Base-by-base conservation (phyloP, 2,888 invertebrate species). In the Drosophila hawaiiensis region DNA sequence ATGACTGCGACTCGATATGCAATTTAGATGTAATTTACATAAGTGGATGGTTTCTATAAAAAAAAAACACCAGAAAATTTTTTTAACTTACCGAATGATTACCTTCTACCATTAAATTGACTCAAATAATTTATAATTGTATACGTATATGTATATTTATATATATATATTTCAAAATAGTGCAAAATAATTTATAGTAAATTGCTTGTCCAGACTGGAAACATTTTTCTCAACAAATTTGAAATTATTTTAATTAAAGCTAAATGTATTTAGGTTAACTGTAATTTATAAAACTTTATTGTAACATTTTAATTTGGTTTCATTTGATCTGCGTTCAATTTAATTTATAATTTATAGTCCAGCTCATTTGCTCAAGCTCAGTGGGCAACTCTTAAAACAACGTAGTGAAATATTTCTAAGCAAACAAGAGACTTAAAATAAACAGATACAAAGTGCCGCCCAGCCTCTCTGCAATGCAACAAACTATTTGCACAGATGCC, bases 401-500 rank as follows among this genome's bases (percentile, higher is more conserved):
- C 54, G 33, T 10, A 50, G 54, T 55, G 54, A 49, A 71, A 39
- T 49, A 73, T 73, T 60, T 49, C 56, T 33, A 72, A 54, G 64
- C 52, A 53, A 29, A 22, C 47, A 65, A 59, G 39, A 31, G 59
- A 65, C 37, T 73, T 65, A 59, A 72, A 72, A 65, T 37, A 64
- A 72, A 72, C 63, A 72, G 28, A 64, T 41, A 43, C 66, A 59
- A 59, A 31, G 28, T 66, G 65, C 60, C n/a, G 28, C 22, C 22
- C 29, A 9, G 10, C 14, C 43, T 19, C 22, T 10, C 50, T 37
- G 47, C 25, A 60, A 53, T 77, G 69, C 77, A 73, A 53, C 80
- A 70, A 85, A 83, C 78, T 78, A 82, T 76, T 80, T 80, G 77
- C 63, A 73, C 70, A 65, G 72, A 64, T 78, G 67, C 56, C 62